Evolutionary conservation across 2,113 vertebrate species (phyloP).

Genomic region (Arothron firmamentum): DNA sequence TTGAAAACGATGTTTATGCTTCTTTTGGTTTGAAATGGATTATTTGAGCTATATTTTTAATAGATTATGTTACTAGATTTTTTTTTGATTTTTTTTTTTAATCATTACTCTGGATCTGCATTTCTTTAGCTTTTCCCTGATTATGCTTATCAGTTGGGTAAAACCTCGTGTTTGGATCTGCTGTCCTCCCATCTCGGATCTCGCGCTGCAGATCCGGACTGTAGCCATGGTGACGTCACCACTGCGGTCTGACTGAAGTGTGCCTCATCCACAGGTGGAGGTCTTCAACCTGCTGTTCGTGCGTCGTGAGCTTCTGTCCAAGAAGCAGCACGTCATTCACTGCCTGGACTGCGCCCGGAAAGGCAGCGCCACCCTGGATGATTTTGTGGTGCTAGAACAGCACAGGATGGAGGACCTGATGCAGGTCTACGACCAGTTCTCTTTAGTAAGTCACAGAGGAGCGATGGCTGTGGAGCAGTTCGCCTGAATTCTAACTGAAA

Average conservation of each 20-base stretch:
- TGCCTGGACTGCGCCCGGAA: conserved; percentile 98
- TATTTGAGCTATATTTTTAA: too few species aligned
- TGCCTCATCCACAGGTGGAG: conserved; percentile 82
- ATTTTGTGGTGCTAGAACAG: conserved; percentile 98
- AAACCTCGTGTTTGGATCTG: too few species aligned
- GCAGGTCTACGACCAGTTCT: conserved; percentile 99
- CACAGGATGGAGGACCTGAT: conserved; percentile 97
- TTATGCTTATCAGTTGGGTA: too few species aligned
- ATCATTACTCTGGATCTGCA: too few species aligned
- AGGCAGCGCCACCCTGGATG: conserved; percentile 88
- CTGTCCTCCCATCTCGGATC: too few species aligned
- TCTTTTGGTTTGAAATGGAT: too few species aligned
- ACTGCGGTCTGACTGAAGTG: too few species aligned
- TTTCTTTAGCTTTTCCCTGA: too few species aligned
- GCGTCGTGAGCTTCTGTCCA: conserved; percentile 92
- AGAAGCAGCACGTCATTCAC: conserved; percentile 91
- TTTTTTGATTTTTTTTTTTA: too few species aligned
- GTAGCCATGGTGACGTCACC: neutral
- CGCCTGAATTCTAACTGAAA: too few species aligned
- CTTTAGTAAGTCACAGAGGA: conserved; percentile 88
- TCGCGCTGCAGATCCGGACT: too few species aligned
- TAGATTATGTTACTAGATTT: too few species aligned
- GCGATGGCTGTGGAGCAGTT: neutral
- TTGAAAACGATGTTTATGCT: neutral
- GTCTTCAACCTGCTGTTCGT: conserved; percentile 98